Percentiles rank a stretch among this genome's conserved stretches.
phyloP scores from a whole-genome alignment of 2,113 vertebrate genomes.

The Periophthalmodon schlosseri region DNA sequence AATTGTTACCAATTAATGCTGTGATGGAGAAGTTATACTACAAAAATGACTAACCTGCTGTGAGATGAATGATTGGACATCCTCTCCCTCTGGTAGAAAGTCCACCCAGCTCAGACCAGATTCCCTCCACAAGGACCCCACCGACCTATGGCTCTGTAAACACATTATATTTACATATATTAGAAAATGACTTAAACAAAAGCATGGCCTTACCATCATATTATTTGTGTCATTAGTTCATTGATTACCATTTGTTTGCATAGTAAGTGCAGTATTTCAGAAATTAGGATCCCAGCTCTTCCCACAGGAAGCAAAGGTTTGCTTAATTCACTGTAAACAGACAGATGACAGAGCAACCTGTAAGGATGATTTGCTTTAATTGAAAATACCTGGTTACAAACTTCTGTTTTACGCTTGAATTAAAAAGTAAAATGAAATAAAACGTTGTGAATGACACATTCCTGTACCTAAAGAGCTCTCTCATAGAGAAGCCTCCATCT shows the following conservation, averaged over 20 bases:
- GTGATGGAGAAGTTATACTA: neutral
- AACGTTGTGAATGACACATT: neutral
- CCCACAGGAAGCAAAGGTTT: slow-evolving; percentile 97
- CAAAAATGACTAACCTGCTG: slow-evolving; percentile 80
- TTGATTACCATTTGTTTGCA: slow-evolving; percentile 98
- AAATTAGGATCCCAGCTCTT: slow-evolving; percentile 94
- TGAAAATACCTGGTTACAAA: neutral
- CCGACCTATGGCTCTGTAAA: slow-evolving; percentile 95
- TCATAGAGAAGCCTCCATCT: slow-evolving; percentile 95
- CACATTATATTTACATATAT: slow-evolving; percentile 24
- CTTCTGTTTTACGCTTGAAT: neutral
- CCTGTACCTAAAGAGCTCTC: slow-evolving; percentile 90
- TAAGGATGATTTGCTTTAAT: neutral
- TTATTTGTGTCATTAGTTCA: neutral
- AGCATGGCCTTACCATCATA: neutral
- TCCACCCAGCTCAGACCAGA: slow-evolving; percentile 89
- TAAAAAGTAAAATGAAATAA: neutral
- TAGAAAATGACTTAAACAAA: neutral
- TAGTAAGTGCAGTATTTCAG: slow-evolving; percentile 99
- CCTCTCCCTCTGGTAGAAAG: slow-evolving; percentile 88
- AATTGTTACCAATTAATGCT: neutral
- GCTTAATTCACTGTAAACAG: slow-evolving; percentile 91
- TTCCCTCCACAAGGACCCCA: slow-evolving; percentile 92
- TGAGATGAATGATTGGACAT: slow-evolving; percentile 88
- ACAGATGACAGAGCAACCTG: slow-evolving; percentile 13